Evolutionary conservation across 2,797 vertebrate species (phyloP).

Genomic region (Pagetopsis macropterus): DNA sequence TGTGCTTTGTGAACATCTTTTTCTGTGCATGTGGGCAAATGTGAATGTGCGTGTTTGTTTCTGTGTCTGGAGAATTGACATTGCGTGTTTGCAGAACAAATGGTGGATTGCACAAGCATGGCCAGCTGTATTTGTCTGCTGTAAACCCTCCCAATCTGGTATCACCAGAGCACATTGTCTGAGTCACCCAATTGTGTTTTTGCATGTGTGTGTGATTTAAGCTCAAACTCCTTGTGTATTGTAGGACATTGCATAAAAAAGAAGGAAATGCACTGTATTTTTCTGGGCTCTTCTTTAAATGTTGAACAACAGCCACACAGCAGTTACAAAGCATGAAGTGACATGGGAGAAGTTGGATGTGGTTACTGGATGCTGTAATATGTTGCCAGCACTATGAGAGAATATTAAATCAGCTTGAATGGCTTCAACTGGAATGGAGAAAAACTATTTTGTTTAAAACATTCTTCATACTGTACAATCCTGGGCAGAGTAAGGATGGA

Average conservation of each 20-base stretch:
- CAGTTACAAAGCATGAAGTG: conserved; percentile 47
- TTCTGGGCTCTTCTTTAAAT: conserved; percentile 48
- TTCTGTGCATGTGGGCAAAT: conserved; percentile 11
- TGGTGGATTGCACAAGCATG: conserved; percentile 60
- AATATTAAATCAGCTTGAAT: conserved; percentile 57
- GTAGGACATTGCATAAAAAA: conserved; percentile 45
- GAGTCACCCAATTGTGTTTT: conserved; percentile 59
- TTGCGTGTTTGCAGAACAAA: conserved; percentile 68
- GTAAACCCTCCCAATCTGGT: conserved; percentile 61
- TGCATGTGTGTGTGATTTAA: conserved; percentile 42
- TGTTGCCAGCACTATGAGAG: conserved; percentile 47
- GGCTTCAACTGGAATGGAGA: conserved; percentile 27
- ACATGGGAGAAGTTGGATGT: conserved; percentile 37
- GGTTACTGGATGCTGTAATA: conserved; percentile 52
- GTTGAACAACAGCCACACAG: conserved; percentile 31
- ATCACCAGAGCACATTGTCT: conserved; percentile 61
- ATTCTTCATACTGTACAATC: neutral
- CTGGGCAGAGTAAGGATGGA: neutral
- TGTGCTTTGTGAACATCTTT: conserved; percentile 33
- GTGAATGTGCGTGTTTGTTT: conserved; percentile 41
- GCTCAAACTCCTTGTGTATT: conserved; percentile 40
- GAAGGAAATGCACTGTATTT: conserved; percentile 29
- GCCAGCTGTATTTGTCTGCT: conserved; percentile 73
- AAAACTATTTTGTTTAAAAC: conserved; percentile 32
- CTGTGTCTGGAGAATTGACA: conserved; percentile 34